These are phyloP conservation scores for Tigriopus californicus DNA, from an alignment of 2,888 invertebrate genomes.

Conservation along the genomic window DNA sequence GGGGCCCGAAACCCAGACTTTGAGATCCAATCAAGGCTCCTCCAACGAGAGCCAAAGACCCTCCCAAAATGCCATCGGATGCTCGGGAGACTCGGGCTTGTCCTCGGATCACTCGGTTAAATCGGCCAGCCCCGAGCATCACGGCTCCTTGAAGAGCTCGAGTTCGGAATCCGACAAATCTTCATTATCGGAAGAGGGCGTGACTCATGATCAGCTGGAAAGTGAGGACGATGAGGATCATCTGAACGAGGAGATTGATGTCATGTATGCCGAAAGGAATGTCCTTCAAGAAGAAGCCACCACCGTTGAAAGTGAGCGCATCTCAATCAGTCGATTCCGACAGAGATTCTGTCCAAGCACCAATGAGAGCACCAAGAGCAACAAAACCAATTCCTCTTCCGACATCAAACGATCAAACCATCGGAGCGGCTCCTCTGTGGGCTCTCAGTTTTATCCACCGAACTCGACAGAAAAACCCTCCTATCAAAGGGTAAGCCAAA, in stretches of 20 bases:
- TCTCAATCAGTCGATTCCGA: not conserved
- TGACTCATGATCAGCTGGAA: too few species aligned
- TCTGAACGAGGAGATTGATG: too few species aligned
- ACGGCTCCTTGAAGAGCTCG: not conserved
- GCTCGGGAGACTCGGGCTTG: not conserved
- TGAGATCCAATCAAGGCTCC: not conserved
- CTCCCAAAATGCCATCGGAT: not conserved
- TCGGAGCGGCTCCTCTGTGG: too few species aligned
- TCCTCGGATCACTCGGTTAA: not conserved
- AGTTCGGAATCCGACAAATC: conserved; percentile 1
- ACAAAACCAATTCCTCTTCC: too few species aligned
- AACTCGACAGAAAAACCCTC: too few species aligned
- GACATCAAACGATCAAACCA: too few species aligned
- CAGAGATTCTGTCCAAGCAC: not conserved
- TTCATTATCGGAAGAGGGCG: not conserved
- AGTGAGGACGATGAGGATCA: too few species aligned
- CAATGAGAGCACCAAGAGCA: too few species aligned
- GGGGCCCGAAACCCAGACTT: too few species aligned
- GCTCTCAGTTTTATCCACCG: too few species aligned
- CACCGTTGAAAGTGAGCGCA: not conserved
- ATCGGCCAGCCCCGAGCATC: not conserved
- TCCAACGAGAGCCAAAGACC: not conserved
- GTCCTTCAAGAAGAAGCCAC: conserved; percentile 3
- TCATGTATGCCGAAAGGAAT: not conserved
- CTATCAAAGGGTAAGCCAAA: too few species aligned